phyloP scores from a whole-genome alignment of 2,888 invertebrate genomes.

The Scaptomyza polygonia region DNA sequence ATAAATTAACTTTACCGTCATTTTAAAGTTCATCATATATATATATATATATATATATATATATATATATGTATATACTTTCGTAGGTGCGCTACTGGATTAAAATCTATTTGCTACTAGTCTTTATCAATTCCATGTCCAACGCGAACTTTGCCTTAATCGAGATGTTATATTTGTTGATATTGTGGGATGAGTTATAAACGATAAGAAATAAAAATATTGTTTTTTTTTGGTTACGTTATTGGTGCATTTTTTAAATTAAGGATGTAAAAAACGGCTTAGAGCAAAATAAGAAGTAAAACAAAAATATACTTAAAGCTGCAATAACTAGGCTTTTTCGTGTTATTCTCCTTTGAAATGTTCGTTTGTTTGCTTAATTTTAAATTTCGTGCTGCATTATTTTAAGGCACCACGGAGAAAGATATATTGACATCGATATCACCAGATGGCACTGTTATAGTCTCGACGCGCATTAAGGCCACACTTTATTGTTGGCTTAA shows the following conservation, averaged over 20 bases:
- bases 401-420: slow-evolving; percentile 88
- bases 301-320: too few relatives aligned
- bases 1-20: background rate
- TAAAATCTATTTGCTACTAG: background rate
- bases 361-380: too few relatives aligned
- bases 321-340: too few relatives aligned
- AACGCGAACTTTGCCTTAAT: too few relatives aligned
- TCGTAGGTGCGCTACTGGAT: background rate
- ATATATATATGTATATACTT: too few relatives aligned
- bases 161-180: background rate
- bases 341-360: too few relatives aligned
- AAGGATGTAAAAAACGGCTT: too few relatives aligned
- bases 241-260: too few relatives aligned
- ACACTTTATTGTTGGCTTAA: slow-evolving; percentile 94
- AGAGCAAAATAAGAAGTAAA: too few relatives aligned
- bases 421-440: slow-evolving; percentile 92
- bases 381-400: too few relatives aligned
- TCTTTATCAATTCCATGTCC: background rate
- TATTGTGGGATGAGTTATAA: background rate
- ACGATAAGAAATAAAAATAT: background rate
- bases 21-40: background rate
- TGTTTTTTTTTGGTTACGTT: too few relatives aligned
- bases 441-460: slow-evolving; percentile 91
- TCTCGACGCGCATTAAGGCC: slow-evolving; percentile 91
- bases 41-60: too few relatives aligned